Evolutionary conservation across 1,140 invertebrate species (phyloP), one percentile per base, ranked within the genome.

Genomic region (Hypsibius dujardini): DNA sequence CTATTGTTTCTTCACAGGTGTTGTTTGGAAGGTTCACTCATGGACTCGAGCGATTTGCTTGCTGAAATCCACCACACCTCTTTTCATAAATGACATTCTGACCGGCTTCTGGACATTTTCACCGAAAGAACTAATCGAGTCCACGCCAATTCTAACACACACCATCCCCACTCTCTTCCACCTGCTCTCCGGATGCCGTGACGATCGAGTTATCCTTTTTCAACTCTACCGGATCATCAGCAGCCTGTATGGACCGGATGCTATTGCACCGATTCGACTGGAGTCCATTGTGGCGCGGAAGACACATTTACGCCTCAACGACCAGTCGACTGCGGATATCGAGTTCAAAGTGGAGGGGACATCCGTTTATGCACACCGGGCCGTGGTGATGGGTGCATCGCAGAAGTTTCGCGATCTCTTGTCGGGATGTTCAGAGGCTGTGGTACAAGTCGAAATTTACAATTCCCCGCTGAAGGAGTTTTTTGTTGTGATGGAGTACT

Each of bases 321-420:
- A 92, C 81, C 88, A 89, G 0, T 90, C 90, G 76, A 82, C 92
- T 12, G 89, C 88, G 74, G 90, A 93, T 79, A 89, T 93, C 42
- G 90, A 90, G 73, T 93, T 93, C 77, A 84, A 89, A 76, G 90
- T 94, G 7, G 90, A 92, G 80, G 89, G 89, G 1, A 84, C 88
- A 71, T 83, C 92, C n/a, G 93, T 94, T 79, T 93, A 92, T 78
- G 90, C 90, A 1, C 91, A 94, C 78, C 92, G 92, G 82, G 92
- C 93, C 70, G 89, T 94, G 46, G 81, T 94, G 47, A 88, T 93
- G 45, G 93, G 90, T 12, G 90, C 90, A 50, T 93, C 90, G 3
- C 85, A 88, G 15, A 82, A 89, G 71, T 87, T 93, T 7, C 7
- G 7, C 7, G 50, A 56, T 12, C 7, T 56, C 7, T 7, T n/a